Percentiles rank a stretch among this genome's conserved stretches.
Conservation (phyloP, 2,797 vertebrate species). For the Borostomias antarcticus region DNA sequence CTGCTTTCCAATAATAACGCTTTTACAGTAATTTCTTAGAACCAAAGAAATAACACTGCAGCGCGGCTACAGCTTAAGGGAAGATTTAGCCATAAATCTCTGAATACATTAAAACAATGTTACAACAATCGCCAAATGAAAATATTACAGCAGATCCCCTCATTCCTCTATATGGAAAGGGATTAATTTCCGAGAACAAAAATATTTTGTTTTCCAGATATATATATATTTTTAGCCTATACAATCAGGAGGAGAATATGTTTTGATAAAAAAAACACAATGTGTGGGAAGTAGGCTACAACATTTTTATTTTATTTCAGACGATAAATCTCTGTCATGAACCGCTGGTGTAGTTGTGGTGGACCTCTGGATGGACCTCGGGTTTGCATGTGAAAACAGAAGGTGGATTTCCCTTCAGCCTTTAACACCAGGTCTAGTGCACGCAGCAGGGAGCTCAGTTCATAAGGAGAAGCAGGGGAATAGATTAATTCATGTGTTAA, state of each 20-base stretch:
- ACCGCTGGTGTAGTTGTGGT: neutral
- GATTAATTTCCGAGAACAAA: conserved; percentile 63
- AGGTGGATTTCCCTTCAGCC: neutral
- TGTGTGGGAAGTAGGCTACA: neutral
- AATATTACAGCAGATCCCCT: conserved; percentile 71
- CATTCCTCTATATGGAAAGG: conserved; percentile 59
- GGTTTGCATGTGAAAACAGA: neutral
- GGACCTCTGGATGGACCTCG: neutral
- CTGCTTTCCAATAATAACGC: conserved; percentile 83
- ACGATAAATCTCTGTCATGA: neutral
- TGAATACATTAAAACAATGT: conserved; percentile 72
- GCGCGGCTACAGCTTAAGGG: conserved; percentile 65
- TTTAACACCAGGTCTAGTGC: neutral
- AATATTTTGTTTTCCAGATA: no score
- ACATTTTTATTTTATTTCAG: neutral
- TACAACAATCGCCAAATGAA: conserved; percentile 77
- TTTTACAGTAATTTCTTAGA: conserved; percentile 89
- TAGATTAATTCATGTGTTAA: conserved; percentile 23
- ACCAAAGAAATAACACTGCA: conserved; percentile 67
- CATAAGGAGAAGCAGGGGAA: conserved; percentile 10
- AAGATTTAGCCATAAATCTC: conserved; percentile 72
- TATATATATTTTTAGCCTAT: no score
- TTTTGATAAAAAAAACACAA: neutral
- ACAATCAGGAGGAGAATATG: no score
- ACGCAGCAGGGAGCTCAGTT: conserved; percentile 4